Evolutionary conservation across 1,140 invertebrate genomes (phyloP), one percentile per base, ranked within the genome.

Genomic region (Zaprionus africanus): DNA sequence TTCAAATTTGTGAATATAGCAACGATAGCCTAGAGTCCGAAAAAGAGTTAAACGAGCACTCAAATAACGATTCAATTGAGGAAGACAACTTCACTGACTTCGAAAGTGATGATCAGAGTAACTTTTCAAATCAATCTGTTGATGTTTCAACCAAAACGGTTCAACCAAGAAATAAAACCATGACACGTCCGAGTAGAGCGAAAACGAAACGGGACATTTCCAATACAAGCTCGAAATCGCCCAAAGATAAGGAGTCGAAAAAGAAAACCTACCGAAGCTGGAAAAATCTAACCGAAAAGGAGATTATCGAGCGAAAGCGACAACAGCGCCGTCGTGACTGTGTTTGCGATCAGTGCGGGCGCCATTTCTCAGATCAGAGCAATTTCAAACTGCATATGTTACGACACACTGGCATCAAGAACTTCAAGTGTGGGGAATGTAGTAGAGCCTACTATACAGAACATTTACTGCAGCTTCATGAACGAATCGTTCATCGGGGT

Each of bases 351-450:
- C 81, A 84, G n/a, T 88, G 84, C 24, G 84, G 84, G 4, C 36
- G 81, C 0, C 78, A 88, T 17, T 88, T 88, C 9, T 88, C 67
- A 2, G 84, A 88, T 17, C 85, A 81, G 26, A 88, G 84, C 59
- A 88, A 88, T 34, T 88, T 88, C 4, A 88, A 88, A 38, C 24
- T 88, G 19, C 84, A 88, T n/a, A 81, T 88, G 78, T 49, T 88
- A 1, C 61, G 84, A 0, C 84, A 88, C 54, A 65, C 85, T 1
- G 84, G 84, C n/a, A 43, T 88, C 7, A 88, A 81, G 53, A 79
- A 84, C 12, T 88, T 79, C n/a, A 51, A 67, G n/a, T 88, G 84
- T 26, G 26, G 19, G 4, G 57, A 81, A 3, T 88, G 84, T 26
- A 58, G 41, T 1, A 84, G 64, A 54, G 36, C 24, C 0, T 88